Evolutionary conservation across 2,113 vertebrate species (phyloP).

Genomic region (Monopterus albus): DNA sequence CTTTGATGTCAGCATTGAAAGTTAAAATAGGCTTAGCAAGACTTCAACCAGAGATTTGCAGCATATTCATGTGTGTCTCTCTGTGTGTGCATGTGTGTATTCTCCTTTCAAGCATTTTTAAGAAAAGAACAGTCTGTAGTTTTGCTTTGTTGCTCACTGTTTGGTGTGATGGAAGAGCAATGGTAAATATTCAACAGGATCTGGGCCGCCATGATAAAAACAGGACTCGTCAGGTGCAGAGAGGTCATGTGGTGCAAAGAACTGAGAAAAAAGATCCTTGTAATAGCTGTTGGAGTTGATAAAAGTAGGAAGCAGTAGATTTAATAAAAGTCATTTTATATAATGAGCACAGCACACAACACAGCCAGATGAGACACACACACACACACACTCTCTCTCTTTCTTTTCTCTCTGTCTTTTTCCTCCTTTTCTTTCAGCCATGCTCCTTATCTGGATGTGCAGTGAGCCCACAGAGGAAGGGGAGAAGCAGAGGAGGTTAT

Average conservation of each 20-base stretch:
- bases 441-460: slow-evolving; percentile 63
- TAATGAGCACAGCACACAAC: slow-evolving; percentile 41
- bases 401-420: neutral
- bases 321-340: slow-evolving; percentile 39
- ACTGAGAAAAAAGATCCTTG: slow-evolving; percentile 22
- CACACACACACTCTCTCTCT: neutral
- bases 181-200: slow-evolving; percentile 65
- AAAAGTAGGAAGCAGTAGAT: slow-evolving; percentile 41
- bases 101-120: slow-evolving; percentile 2
- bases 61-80: neutral
- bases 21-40: slow-evolving; percentile 43
- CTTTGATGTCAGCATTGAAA: slow-evolving; percentile 51
- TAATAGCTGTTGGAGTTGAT: slow-evolving; percentile 26
- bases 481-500: slow-evolving; percentile 72
- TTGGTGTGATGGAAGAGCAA: slow-evolving; percentile 10
- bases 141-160: slow-evolving; percentile 21
- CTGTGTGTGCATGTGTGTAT: neutral
- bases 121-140: neutral
- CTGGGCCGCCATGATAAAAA: slow-evolving; percentile 62
- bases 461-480: slow-evolving; percentile 58
- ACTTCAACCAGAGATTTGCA: slow-evolving; percentile 9
- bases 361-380: neutral
- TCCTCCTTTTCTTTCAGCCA: neutral
- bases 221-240: slow-evolving; percentile 41
- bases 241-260: slow-evolving; percentile 51